These are phyloP conservation scores for Ctenochaetus hawaiiensis DNA, from an alignment of 2,797 vertebrate genomes.

Conservation along the genomic window DNA sequence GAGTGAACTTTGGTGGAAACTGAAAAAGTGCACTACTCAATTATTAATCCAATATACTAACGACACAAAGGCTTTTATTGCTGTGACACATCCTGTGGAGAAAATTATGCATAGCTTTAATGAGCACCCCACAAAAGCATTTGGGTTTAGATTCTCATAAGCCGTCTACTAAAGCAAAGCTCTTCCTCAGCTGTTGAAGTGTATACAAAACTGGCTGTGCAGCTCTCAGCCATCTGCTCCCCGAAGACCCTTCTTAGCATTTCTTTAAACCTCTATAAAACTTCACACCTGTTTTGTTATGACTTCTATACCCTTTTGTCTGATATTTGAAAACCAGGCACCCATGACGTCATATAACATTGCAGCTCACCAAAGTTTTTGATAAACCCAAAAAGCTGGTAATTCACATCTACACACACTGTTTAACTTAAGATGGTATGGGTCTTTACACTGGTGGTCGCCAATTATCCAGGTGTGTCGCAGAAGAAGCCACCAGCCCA, in stretches of 20 bases:
- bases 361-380: conserved; percentile 1
- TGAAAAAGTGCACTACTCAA: not conserved
- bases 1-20: conserved; percentile 15
- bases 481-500: conserved; percentile 25
- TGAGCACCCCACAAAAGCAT: conserved; percentile 27
- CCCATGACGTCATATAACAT: not conserved
- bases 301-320: conserved; percentile 17
- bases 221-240: conserved; percentile 36
- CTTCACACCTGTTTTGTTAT: conserved; percentile 43
- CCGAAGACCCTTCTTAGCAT: conserved; percentile 10
- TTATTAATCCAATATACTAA: conserved; percentile 31
- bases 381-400: conserved; percentile 24
- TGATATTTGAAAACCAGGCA: conserved; percentile 27
- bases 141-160: conserved; percentile 38
- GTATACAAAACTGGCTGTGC: conserved; percentile 48
- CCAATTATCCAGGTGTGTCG: conserved; percentile 54
- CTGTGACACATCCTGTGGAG: conserved; percentile 1
- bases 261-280: conserved; percentile 23
- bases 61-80: conserved; percentile 11
- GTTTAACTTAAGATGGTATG: conserved; percentile 30
- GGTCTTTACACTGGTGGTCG: conserved; percentile 43
- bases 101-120: conserved; percentile 39
- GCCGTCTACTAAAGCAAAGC: conserved; percentile 22
- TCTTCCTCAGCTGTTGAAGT: conserved; percentile 27
- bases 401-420: not conserved